phyloP scores from a whole-genome alignment of 1,140 invertebrate genomes.

The Macrocentrus cingulum region DNA sequence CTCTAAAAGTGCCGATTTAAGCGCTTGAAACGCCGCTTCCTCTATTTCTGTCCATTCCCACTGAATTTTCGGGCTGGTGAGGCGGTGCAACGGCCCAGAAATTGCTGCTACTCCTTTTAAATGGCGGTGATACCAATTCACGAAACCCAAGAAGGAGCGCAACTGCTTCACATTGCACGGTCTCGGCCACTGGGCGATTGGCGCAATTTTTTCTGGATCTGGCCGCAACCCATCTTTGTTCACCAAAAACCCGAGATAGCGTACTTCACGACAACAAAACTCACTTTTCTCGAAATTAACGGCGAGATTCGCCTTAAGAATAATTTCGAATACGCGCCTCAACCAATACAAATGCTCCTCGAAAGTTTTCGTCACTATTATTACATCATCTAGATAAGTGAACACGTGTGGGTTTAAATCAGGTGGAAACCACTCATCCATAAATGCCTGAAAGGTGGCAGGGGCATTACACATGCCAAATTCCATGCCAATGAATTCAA shows the following conservation, averaged over 20 bases:
- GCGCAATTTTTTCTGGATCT: background rate
- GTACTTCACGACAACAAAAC: background rate
- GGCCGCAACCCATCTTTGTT: background rate
- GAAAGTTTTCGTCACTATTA: constrained; percentile 5
- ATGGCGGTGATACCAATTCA: constrained; percentile 41
- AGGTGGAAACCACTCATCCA: background rate
- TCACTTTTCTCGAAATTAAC: constrained; percentile 3
- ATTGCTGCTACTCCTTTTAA: constrained; percentile 33
- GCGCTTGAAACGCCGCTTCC: constrained; percentile 16
- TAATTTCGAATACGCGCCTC: background rate
- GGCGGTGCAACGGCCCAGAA: constrained; percentile 31
- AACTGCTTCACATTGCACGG: background rate
- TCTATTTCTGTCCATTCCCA: constrained; percentile 23
- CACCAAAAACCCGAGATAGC: background rate
- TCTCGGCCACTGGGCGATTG: background rate
- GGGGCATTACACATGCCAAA: constrained; percentile 9
- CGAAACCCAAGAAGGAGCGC: constrained; percentile 34
- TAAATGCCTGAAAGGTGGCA: background rate
- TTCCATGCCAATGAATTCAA: constrained; percentile 11
- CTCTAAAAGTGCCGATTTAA: constrained; percentile 29
- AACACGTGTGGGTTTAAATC: constrained; percentile 3
- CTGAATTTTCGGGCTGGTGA: constrained; percentile 22
- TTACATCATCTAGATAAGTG: constrained; percentile 15
- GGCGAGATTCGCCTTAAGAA: background rate
- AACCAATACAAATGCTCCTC: constrained; percentile 9